Evolutionary conservation across 2,113 vertebrate species (phyloP), one percentile per base, ranked within the genome.

Genomic region (Podilymbus podiceps): DNA sequence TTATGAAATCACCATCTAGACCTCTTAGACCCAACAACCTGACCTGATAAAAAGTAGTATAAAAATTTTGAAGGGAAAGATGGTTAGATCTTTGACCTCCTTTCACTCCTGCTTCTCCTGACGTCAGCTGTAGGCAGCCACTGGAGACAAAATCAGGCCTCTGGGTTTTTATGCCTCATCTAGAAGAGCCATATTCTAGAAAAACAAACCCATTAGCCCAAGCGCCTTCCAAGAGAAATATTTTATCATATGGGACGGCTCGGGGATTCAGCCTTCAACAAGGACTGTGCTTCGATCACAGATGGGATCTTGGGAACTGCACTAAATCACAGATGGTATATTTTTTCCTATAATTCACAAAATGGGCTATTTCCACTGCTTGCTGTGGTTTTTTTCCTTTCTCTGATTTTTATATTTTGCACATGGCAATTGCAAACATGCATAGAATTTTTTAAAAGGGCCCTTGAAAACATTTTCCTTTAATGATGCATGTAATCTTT

Each of bases 321-420:
- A 97, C 93, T 98, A 97, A 97, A 98, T 98, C 98, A 98, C 98
- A 98, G 98, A 98, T 98, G 98, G 98, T 96, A 89, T 97, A 97
- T 96, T 96, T 97, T 95, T 97, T 76, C 91, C 97, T 97, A 94
- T 97, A 98, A 97, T 97, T 97, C 97, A 97, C 97, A 97, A 97
- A 98, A 97, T 89, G 90, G 91, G 95, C 96, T 93, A 97, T 98
- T 98, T 98, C 94, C 83, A 93, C 90, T 83, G 78, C 94, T 94
- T 97, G 66, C 93, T 85, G 71, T 30, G 19, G 2, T 0, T 63
- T 89, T 94, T 89, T 91, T 58, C 46, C 85, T 63, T 56, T 89
- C 90, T 94, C 89, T 95, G 92, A 93, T 95, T 97, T 97, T 96
- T 97, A 95, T 94, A 97, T 97, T 98, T 98, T 95, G 97, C 97